phyloP scores from a whole-genome alignment of 2,797 vertebrate species.

The Megaceryle alcyon region DNA sequence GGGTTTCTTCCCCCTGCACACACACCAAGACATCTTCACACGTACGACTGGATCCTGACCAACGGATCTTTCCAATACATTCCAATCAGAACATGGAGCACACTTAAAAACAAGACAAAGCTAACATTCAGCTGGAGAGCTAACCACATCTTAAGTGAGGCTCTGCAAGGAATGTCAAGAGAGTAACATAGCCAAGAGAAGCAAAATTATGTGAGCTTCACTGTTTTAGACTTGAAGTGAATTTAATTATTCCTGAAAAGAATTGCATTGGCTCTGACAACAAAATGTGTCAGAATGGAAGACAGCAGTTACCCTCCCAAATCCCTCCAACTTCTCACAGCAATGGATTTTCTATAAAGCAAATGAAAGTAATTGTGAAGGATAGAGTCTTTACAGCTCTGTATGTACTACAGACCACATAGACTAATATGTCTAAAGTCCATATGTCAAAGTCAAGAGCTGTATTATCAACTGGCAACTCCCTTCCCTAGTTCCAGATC shows the following conservation, averaged over 20 bases:
- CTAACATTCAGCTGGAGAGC: not conserved
- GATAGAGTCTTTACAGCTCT: not conserved
- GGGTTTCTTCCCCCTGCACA: too few relatives aligned
- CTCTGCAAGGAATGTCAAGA: not conserved
- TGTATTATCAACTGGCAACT: not conserved
- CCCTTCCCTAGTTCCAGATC: not conserved
- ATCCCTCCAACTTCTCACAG: not conserved
- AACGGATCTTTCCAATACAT: not conserved
- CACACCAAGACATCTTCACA: fast-evolving
- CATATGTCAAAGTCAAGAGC: not conserved
- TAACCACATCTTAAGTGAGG: not conserved
- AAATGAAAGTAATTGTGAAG: not conserved
- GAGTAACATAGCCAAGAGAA: not conserved
- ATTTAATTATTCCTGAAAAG: not conserved
- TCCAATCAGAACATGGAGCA: not conserved
- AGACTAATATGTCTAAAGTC: not conserved
- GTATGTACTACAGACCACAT: not conserved
- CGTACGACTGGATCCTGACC: not conserved
- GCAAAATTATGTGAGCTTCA: not conserved
- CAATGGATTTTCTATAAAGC: not conserved
- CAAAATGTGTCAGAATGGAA: not conserved
- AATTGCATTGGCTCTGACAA: not conserved
- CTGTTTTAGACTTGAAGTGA: not conserved
- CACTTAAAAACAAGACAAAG: not conserved
- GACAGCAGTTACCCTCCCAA: not conserved